Evolutionary conservation across 2,888 invertebrate genomes (phyloP), one percentile per base, ranked within the genome.

Genomic region (Chloromyia formosa): DNA sequence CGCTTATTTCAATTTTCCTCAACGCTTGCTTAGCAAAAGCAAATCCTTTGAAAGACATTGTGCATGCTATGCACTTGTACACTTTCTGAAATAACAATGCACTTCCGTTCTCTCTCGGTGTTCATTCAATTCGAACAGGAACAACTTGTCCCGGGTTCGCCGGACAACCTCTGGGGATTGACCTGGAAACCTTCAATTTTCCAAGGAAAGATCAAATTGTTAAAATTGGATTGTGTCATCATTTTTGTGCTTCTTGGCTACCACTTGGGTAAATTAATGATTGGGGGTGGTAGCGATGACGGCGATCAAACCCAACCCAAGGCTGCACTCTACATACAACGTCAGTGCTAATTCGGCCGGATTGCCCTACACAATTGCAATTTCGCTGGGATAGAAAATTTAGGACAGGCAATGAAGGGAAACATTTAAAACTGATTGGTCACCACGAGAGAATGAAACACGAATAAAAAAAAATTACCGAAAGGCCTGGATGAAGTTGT

Each of bases 161-260:
- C n/a, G n/a, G n/a, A n/a, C n/a, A n/a, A n/a, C n/a, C n/a, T n/a
- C n/a, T n/a, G n/a, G n/a, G n/a, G n/a, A n/a, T n/a, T 35, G 27
- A 35, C 27, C 2, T 35, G 18, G 9, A n/a, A 64, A 64, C 18
- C n/a, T 64, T 64, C 7, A 64, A 42, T 64, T 64, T 20, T 18
- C 16, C 16, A 16, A 40, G 71, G 20, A 56, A 71, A 56, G 56
- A 71, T 54, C 71, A 71, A 71, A 71, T 54, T 71, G 71, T n/a
- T 56, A 14, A 54, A 71, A 71, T 71, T 56, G 71, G 27, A 56
- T 56, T 56, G 71, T 71, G 71, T 56, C 54, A 53, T 56, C 23
- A 53, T 54, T 22, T 27, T 66, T 14, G 10, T 35, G 27, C 16
- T 18, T 22, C 23, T 20, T 23, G 23, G 18, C 23, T 49, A 16